Evolutionary conservation across 92 coral and sea anemone species (phyloP), one percentile per base, ranked within the genome.

Genomic region (Palythoa heliodiscus): DNA sequence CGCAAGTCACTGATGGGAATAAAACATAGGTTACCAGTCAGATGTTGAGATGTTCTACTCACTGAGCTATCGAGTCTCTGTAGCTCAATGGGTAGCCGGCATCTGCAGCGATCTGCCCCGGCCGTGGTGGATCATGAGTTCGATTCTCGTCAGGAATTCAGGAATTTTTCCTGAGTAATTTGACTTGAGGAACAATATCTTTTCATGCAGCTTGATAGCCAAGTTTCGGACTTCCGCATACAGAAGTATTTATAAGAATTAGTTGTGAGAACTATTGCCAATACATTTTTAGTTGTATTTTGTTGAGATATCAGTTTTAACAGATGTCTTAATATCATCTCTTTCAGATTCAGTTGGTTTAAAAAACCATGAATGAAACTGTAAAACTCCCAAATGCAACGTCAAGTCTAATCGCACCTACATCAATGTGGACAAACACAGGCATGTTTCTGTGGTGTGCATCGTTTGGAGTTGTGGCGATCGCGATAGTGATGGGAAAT

Each of bases 401-500:
- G 17, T 17, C 72, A 7, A 48, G 24, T 20, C 29, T 43, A 19
- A 15, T 13, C 15, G 12, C 71, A 20, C n/a, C 84, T 22, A 9
- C 73, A 24, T 79, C 84, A 52, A 40, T 24, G 60, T 9, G 71
- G 38, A 23, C 48, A 11, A 24, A 63, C 55, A 40, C 20, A 69
- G 63, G 23, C 13, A 22, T 63, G 60, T 52, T 5, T 5, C 11
- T 75, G 39, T 79, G 84, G 84, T 79, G 84, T 23, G 73, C 60
- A 20, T 52, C 84, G 15, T 79, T 79, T 79, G 84, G 73, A 11
- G 52, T 79, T 40, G 73, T 79, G 7, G 84, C 54, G 16, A n/a
- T 79, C 17, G 84, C 84, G 14, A 79, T 79, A 35, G 37, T 79
- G 8, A 73, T 55, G 13, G 84, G 84, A 63, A 79, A 79, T 20